Conservation (phyloP, 2,797 vertebrate genomes). For the Sylvia borin region DNA sequence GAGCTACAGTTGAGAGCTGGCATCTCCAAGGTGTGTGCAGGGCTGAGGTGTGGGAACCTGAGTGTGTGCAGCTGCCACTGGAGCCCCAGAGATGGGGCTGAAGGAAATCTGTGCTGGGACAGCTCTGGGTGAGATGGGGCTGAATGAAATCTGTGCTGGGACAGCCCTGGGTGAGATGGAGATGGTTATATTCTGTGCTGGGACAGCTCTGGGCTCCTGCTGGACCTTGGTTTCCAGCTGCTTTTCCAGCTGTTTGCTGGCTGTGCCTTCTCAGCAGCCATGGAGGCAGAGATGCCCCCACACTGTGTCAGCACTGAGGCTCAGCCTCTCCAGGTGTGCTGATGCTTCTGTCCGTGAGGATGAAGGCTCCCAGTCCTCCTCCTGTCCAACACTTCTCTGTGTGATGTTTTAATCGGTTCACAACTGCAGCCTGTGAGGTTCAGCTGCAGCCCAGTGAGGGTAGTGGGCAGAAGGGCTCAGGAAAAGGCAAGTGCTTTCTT, state of each 20-base stretch:
- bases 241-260: background rate
- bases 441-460: background rate
- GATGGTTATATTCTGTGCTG: too few relatives aligned
- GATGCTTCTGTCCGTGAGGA: fast-evolving
- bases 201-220: background rate
- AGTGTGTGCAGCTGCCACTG: background rate
- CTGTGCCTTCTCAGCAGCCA: background rate
- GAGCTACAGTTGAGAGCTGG: background rate
- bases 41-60: background rate
- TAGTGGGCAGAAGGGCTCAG: background rate
- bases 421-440: background rate
- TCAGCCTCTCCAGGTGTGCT: background rate
- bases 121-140: too few relatives aligned
- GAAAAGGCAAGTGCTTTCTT: background rate
- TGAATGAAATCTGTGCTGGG: background rate
- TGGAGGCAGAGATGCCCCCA: background rate
- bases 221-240: background rate
- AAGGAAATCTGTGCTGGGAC: background rate
- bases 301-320: fast-evolving
- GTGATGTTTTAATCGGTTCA: background rate
- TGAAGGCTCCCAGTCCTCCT: background rate
- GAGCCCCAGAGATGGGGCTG: background rate
- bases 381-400: background rate
- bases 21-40: background rate
- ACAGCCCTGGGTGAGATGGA: too few relatives aligned